Base-by-base conservation (phyloP, 2,888 invertebrate species). In the Agrotis clavis region DNA sequence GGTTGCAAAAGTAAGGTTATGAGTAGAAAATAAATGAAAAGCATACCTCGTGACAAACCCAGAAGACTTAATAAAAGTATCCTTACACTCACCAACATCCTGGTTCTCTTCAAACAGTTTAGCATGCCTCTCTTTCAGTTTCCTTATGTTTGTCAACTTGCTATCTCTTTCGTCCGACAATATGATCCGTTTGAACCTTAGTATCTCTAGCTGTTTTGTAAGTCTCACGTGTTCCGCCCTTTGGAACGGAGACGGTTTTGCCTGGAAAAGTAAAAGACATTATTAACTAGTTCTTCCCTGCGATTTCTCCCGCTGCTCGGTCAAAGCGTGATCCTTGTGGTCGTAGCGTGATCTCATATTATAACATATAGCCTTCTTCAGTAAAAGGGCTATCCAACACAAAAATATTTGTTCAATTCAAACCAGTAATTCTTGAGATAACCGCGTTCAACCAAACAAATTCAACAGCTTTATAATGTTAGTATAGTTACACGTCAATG, bases 111-210 rank as follows among this genome's bases (percentile, higher is more conserved):
- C 98, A 51, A 97, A 96, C 62, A 98, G 90, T 68, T 96, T 96
- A 54, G 97, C 96, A 81, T 97, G 97, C 86, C 95, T 97, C 88
- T 97, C 97, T 92, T 97, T 98, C 81, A 98, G 94, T 82, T 97
- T 95, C 83, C 97, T 95, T 75, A 98, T 94, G 83, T 97, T 96
- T 0, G 96, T 97, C 79, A 97, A 95, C 88, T 97, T 97, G 88
- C 97, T 96, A 70, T 97, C 97, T 85, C 97, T 96, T 90, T 98
- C 98, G 78, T 98, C 97, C 11, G 97, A 96, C 48, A 98, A 94
- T 81, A 98, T 94, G 78, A 97, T 97, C 4, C 97, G 97, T 87
- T 97, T 97, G 90, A 98, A 98, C 87, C 97, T 97, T 16, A 97
- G 96, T 83, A 97, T 94, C 94, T 98, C 98, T 75, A 98, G 94